These are phyloP conservation scores for Heliconius charithonia DNA, from an alignment of 2,888 invertebrate genomes.

Conservation along the genomic window DNA sequence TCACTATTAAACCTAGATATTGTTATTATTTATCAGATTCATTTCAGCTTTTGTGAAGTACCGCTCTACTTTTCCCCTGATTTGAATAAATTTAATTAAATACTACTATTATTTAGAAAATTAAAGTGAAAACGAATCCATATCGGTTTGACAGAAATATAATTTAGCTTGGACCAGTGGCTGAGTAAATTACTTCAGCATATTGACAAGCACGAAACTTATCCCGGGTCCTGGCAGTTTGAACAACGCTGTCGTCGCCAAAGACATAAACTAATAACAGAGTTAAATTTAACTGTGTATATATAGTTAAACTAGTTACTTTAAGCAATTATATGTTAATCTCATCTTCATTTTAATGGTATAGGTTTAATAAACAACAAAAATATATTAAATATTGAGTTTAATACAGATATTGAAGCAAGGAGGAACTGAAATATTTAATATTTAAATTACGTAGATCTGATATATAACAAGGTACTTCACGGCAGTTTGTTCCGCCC, in stretches of 20 bases:
- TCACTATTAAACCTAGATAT: no score
- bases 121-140: not conserved
- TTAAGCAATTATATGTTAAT: no score
- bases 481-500: no score
- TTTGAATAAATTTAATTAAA: not conserved
- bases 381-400: not conserved
- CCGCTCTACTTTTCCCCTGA: not conserved
- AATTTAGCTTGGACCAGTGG: not conserved
- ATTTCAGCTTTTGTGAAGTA: no score
- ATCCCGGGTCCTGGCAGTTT: not conserved
- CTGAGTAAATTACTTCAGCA: not conserved
- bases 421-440: no score
- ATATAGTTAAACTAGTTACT: not conserved
- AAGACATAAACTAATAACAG: not conserved
- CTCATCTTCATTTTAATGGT: not conserved
- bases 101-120: not conserved
- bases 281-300: not conserved
- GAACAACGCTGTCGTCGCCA: slow-evolving; percentile 2
- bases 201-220: slow-evolving; percentile 2
- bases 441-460: no score
- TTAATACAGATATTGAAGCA: not conserved
- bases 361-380: not conserved
- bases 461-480: no score
- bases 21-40: no score
- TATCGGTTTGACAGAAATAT: not conserved